phyloP scores from a whole-genome alignment of 2,888 invertebrate genomes.

The Limnephilus auricula region DNA sequence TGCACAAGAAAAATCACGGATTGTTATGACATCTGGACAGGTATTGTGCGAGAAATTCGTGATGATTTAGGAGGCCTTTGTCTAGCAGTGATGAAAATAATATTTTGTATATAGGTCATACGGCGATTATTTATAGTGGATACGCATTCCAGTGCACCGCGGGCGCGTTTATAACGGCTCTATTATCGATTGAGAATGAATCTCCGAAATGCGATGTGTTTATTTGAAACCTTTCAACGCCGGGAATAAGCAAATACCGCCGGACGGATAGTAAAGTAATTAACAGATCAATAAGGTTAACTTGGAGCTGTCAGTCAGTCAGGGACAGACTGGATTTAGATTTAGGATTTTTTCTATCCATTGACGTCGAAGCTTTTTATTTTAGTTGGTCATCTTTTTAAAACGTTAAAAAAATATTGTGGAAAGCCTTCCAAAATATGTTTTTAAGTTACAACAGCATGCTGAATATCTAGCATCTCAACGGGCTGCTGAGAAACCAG shows the following conservation, averaged over 20 bases:
- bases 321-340: background rate
- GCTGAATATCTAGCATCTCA: too few relatives aligned
- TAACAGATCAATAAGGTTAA: background rate
- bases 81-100: background rate
- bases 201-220: background rate
- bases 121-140: background rate
- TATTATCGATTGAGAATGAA: background rate
- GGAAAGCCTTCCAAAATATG: too few relatives aligned
- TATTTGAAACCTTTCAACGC: background rate
- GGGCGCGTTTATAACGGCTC: background rate
- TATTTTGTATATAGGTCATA: background rate
- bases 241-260: background rate
- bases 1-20: background rate
- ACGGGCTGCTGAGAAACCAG: too few relatives aligned
- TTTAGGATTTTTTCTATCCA: too few relatives aligned
- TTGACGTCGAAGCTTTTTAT: too few relatives aligned
- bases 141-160: background rate
- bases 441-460: too few relatives aligned
- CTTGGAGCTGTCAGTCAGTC: background rate
- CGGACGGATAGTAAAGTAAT: background rate
- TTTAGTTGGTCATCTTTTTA: too few relatives aligned
- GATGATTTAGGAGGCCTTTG: background rate
- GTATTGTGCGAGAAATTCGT: background rate
- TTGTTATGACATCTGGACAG: background rate
- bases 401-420: too few relatives aligned